These are phyloP conservation scores for Pomatostomus ruficeps DNA, from an alignment of 2,113 vertebrate species.

Conservation along the genomic window DNA sequence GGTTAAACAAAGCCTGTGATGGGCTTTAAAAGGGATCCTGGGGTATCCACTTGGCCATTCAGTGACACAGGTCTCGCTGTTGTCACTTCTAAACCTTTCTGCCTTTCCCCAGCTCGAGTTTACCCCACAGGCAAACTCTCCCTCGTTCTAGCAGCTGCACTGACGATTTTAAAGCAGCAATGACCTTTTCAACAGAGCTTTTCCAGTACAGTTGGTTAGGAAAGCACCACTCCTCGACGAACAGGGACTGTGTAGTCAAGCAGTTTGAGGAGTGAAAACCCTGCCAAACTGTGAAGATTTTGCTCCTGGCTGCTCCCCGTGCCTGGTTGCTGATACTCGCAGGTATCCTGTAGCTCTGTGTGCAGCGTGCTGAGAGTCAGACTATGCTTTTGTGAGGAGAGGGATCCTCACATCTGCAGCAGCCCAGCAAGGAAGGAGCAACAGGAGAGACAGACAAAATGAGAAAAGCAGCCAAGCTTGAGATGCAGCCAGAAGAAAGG, in stretches of 20 bases:
- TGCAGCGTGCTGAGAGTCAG: not conserved
- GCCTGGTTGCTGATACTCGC: not conserved
- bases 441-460: constrained; percentile 51
- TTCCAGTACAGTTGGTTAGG: not conserved
- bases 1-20: not conserved
- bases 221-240: not conserved
- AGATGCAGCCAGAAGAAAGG: constrained; percentile 50
- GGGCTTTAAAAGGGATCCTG: not conserved
- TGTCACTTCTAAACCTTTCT: not conserved
- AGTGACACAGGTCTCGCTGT: rapidly evolving
- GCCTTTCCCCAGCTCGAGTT: not conserved
- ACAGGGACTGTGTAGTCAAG: not conserved
- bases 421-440: constrained; percentile 15
- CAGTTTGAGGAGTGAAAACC: not conserved
- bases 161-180: not conserved
- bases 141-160: not conserved
- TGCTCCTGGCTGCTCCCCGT: not conserved
- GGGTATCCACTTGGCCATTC: not conserved
- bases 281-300: not conserved
- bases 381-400: constrained; percentile 3
- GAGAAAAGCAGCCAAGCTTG: constrained; percentile 59
- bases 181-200: not conserved
- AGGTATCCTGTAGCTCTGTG: not conserved
- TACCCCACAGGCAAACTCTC: not conserved
- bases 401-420: not conserved